Evolutionary conservation across 2,113 vertebrate species (phyloP).

Genomic region (Enhydra lutris): DNA sequence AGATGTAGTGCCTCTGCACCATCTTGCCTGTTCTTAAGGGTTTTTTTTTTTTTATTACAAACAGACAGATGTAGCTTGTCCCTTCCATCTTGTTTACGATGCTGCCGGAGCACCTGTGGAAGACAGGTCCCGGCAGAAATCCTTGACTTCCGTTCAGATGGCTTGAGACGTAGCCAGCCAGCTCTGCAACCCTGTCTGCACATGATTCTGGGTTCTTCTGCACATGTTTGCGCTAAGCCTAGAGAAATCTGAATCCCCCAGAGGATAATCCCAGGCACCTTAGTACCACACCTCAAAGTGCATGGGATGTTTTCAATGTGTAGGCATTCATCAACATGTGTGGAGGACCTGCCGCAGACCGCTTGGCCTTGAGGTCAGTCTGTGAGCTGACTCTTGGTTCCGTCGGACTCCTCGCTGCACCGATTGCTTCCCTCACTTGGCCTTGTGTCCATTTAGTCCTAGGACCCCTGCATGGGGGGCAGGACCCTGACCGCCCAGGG

Average conservation of each 20-base stretch:
- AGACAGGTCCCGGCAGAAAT: conserved; percentile 47
- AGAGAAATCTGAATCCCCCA: not conserved
- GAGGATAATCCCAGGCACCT: fast-evolving
- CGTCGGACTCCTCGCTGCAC: fast-evolving
- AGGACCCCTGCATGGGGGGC: not conserved
- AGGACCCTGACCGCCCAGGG: fast-evolving
- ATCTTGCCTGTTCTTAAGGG: conserved; percentile 51
- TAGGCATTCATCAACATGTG: not conserved
- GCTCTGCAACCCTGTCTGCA: not conserved
- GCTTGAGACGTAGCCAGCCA: not conserved
- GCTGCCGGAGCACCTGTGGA: conserved; percentile 55
- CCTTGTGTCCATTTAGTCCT: not conserved
- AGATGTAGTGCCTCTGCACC: conserved; percentile 37
- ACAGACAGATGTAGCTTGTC: conserved; percentile 53
- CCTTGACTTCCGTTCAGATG: conserved; percentile 23
- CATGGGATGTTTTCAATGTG: fast-evolving
- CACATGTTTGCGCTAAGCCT: not conserved
- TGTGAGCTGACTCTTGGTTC: not conserved
- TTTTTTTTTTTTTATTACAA: conserved; percentile 38
- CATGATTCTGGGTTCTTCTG: not conserved
- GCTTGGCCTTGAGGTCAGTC: not conserved
- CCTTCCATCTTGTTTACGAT: conserved; percentile 56
- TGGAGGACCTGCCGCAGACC: fast-evolving
- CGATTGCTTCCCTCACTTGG: not conserved
- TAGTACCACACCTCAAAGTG: not conserved